phyloP scores from a whole-genome alignment of 2,888 invertebrate species.

The Acholoe squamosa region DNA sequence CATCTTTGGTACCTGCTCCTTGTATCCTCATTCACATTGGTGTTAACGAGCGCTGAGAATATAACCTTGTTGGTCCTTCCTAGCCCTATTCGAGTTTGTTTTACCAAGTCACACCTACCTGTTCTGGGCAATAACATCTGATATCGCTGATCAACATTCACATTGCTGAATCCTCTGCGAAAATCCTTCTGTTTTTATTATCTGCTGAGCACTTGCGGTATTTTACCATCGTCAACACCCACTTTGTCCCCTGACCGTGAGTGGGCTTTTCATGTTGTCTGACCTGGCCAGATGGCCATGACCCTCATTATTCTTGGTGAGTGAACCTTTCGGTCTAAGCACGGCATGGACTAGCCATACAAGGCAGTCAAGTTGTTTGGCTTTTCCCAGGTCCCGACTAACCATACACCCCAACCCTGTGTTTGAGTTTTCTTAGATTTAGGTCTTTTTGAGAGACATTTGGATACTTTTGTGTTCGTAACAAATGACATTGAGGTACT shows the following conservation, averaged over 20 bases:
- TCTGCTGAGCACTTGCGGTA: slow-evolving; percentile 55
- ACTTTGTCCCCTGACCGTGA: slow-evolving; percentile 54
- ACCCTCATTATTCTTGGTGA: slow-evolving; percentile 56
- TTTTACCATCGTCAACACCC: slow-evolving; percentile 49
- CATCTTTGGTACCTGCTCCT: neutral
- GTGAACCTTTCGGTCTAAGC: slow-evolving; percentile 62
- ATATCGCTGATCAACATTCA: slow-evolving; percentile 46
- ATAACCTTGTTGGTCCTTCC: slow-evolving; percentile 55
- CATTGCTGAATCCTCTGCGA: slow-evolving; percentile 26
- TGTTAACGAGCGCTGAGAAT: slow-evolving; percentile 17
- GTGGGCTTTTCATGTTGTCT: slow-evolving; percentile 59
- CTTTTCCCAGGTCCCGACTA: slow-evolving; percentile 58
- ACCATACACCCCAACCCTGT: slow-evolving; percentile 17
- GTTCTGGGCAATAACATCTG: slow-evolving; percentile 49
- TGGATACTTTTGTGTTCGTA: too few species aligned
- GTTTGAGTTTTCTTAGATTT: slow-evolving; percentile 42
- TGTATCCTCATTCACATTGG: slow-evolving; percentile 6
- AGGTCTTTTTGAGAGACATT: neutral
- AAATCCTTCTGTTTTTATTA: neutral
- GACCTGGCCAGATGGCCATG: slow-evolving; percentile 53
- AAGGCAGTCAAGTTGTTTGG: slow-evolving; percentile 53
- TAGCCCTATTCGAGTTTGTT: slow-evolving; percentile 30
- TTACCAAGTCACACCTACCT: slow-evolving; percentile 47
- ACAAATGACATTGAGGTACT: too few species aligned
- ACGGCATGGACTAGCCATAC: slow-evolving; percentile 56